Base-by-base conservation (phyloP, 2,888 invertebrate species). In the Ctenicera cuprea region DNA sequence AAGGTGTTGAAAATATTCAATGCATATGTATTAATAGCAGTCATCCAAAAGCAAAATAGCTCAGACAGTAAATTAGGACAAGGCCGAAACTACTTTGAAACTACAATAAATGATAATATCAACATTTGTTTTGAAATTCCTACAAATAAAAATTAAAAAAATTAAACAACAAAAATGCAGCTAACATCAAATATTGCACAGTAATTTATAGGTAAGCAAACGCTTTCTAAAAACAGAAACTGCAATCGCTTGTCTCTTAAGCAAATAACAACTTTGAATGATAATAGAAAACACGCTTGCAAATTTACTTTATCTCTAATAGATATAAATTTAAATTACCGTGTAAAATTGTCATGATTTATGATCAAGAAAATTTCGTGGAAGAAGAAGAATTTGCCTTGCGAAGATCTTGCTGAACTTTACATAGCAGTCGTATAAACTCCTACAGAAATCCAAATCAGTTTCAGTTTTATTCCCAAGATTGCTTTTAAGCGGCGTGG, bases 401-500 rank as follows among this genome's bases (percentile, higher is more conserved):
- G 26, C 26, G 26, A 26, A 26, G 26, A 26, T 26, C 26, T 26
- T 5, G 26, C 4, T 54, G 54, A 54, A 54, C 54, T 54, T 54
- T 54, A 54, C 20, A 26, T 16, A 54, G n/a, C 30, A 20, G 54
- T 9, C 30, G 7, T 14, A 38, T 59, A 59, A 59, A 59, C 59
- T 59, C 59, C 59, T 59, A 59, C 59, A 12, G n/a, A 38, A 59
- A 38, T 18, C 59, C 59, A 59, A 37, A 59, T 59, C 38, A 18
- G 59, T 38, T 59, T 59, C 59, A 18, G 38, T 59, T 59, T 59
- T 59, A 59, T 59, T 59, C 37, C 14, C 59, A 38, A 12, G 59
- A 57, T 16, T 57, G 26, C 16, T 41, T 50, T 50, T 14, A 41
- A 11, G 41, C 3, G 12, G 54, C 16, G 59, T 38, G 38, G 37